Conservation (phyloP, 92 coral and sea anemone species). For the Epizoanthus illoricatus region DNA sequence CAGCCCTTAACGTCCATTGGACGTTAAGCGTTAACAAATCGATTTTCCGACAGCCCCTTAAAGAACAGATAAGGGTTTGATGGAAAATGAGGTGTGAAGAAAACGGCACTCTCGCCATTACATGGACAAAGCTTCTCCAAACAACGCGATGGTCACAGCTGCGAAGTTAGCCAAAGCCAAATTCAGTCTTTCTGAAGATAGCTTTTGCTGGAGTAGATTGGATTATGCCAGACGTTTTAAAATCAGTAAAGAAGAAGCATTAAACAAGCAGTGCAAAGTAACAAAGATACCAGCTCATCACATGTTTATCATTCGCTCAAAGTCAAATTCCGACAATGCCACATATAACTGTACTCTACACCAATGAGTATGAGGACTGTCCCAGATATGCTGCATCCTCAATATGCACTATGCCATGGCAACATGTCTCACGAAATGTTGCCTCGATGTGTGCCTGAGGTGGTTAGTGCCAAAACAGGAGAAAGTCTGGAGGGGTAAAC, state of each 20-base stretch:
- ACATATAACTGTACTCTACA: slow-evolving; percentile 37
- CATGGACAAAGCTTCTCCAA: slow-evolving; percentile 40
- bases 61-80: no score
- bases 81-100: background rate
- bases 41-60: no score
- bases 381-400: slow-evolving; percentile 44
- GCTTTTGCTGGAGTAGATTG: slow-evolving; percentile 47
- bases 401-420: slow-evolving; percentile 42
- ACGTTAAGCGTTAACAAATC: no score
- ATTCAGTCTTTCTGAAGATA: slow-evolving; percentile 35
- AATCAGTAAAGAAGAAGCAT: no score
- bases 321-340: slow-evolving; percentile 47
- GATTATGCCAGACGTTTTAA: slow-evolving; percentile 42
- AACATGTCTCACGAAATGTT: slow-evolving; percentile 14
- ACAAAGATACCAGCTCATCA: slow-evolving; percentile 38
- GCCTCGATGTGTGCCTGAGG: slow-evolving; percentile 29
- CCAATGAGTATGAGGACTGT: slow-evolving; percentile 60
- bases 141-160: background rate
- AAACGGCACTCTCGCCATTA: slow-evolving; percentile 45
- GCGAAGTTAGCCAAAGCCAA: slow-evolving; percentile 38
- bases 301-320: slow-evolving; percentile 45
- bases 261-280: no score
- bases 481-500: slow-evolving; percentile 38
- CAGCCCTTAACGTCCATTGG: no score
- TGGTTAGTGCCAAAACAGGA: slow-evolving; percentile 37